phyloP scores from a whole-genome alignment of 1,140 invertebrate species.

The Conus betulinus region DNA sequence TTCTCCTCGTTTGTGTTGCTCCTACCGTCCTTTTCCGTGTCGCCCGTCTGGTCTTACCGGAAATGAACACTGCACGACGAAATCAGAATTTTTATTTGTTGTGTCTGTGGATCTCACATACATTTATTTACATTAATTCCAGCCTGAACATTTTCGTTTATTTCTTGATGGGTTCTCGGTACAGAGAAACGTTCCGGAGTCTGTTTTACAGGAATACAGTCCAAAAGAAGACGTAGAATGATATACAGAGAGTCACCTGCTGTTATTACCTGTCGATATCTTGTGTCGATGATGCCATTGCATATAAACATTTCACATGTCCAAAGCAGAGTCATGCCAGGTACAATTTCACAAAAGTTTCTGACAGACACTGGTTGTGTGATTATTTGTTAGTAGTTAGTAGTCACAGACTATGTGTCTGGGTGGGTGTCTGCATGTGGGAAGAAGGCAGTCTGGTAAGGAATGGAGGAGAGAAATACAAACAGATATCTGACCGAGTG shows the following conservation, averaged over 20 bases:
- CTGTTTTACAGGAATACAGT: background rate
- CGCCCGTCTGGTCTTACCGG: background rate
- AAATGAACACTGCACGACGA: background rate
- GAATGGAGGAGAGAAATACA: too few species aligned
- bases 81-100: slow-evolving; percentile 1
- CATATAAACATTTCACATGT: too few species aligned
- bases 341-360: too few species aligned
- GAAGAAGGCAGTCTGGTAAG: too few species aligned
- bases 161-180: background rate
- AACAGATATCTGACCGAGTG: too few species aligned
- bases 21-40: background rate
- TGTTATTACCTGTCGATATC: too few species aligned
- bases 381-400: too few species aligned
- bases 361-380: too few species aligned
- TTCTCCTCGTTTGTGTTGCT: background rate
- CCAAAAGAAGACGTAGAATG: background rate
- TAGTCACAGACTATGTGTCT: too few species aligned
- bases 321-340: too few species aligned
- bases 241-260: background rate
- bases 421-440: too few species aligned
- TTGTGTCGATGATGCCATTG: too few species aligned
- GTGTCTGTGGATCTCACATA: background rate
- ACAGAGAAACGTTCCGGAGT: background rate
- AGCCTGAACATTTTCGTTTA: background rate
- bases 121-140: background rate